Percentiles rank a stretch among this genome's conserved stretches.
These are phyloP conservation scores for Trachelus troglodyta DNA, from an alignment of 2,888 invertebrate genomes.

Conservation along the genomic window DNA sequence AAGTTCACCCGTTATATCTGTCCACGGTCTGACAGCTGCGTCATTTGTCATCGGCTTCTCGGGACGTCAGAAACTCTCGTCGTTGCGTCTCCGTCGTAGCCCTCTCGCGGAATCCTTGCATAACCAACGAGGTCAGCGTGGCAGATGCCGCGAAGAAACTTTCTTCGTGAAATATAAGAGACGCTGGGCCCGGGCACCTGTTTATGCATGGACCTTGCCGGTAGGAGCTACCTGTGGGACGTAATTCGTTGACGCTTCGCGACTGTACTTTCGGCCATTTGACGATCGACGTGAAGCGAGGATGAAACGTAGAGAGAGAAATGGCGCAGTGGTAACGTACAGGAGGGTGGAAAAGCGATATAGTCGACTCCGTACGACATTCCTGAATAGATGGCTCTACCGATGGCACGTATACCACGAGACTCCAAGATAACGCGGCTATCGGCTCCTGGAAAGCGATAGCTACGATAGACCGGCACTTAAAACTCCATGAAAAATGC, in stretches of 20 bases:
- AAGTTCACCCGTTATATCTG: conserved; percentile 23
- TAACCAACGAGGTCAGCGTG: not conserved
- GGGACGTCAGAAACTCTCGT: conserved; percentile 11
- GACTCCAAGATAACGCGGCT: not conserved
- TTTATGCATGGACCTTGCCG: not conserved
- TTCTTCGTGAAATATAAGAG: not conserved
- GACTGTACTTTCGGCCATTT: not conserved
- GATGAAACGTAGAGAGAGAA: not conserved
- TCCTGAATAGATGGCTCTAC: not conserved
- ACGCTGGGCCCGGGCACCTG: not conserved
- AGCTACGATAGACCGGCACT: conserved; percentile 15
- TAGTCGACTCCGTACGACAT: not conserved
- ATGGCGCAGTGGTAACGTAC: not conserved
- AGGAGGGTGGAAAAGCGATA: not conserved
- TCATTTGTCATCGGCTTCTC: conserved; percentile 40
- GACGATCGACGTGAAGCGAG: not conserved
- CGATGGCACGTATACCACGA: not conserved
- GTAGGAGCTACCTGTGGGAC: not conserved
- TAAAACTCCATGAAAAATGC: conserved; percentile 36
- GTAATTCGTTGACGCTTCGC: not conserved
- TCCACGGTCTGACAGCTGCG: conserved; percentile 29
- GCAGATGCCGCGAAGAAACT: not conserved
- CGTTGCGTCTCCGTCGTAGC: not conserved
- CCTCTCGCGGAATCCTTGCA: conserved; percentile 6
- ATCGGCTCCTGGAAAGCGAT: conserved; percentile 12